These are phyloP conservation scores for Phoxinus dragarum DNA, from an alignment of 2,797 vertebrate genomes.

Conservation along the genomic window DNA sequence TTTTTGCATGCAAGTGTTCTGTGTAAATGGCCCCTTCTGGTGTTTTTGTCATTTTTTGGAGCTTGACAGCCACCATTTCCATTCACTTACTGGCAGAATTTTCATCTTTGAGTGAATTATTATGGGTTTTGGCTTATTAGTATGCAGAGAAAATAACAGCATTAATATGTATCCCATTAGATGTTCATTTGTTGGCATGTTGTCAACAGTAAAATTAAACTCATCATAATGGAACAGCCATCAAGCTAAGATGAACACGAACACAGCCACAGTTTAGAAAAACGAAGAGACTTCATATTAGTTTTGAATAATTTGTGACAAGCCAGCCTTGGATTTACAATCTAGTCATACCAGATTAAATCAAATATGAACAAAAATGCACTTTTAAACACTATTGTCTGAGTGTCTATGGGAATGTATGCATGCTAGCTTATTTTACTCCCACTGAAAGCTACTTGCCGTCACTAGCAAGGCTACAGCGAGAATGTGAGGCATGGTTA, in stretches of 20 bases:
- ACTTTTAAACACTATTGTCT: background rate
- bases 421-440: constrained; percentile 35
- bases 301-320: background rate
- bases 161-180: constrained; percentile 32
- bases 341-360: background rate
- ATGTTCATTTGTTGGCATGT: constrained; percentile 33
- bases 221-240: background rate
- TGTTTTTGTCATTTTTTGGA: background rate
- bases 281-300: background rate
- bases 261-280: background rate
- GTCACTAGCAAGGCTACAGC: constrained; percentile 57
- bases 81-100: background rate
- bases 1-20: background rate
- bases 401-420: background rate
- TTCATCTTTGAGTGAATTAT: background rate
- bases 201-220: constrained; percentile 23
- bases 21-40: background rate
- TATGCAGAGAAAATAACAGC: constrained; percentile 23
- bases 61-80: background rate
- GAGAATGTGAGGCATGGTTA: constrained; percentile 43
- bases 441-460: constrained; percentile 42
- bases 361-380: background rate
- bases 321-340: background rate
- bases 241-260: background rate
- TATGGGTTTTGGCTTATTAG: constrained; percentile 28